Evolutionary conservation across 1,140 invertebrate species (phyloP).

Genomic region (Druon quercuslanigerum): DNA sequence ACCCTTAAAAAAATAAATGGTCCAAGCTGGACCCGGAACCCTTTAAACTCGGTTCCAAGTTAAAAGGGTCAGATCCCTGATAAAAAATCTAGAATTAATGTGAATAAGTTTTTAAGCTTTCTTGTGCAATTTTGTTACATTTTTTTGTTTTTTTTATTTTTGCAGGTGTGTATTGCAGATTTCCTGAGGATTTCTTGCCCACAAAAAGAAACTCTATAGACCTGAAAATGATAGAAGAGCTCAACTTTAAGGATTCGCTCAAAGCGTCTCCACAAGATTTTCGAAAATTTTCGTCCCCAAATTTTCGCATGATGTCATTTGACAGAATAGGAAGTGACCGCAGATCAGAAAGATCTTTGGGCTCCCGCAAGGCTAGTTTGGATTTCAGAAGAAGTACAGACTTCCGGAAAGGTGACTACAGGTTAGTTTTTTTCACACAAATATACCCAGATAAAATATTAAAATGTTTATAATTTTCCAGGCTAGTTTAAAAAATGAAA

Average conservation of each 20-base stretch:
- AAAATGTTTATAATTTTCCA: neutral
- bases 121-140: too few relatives aligned
- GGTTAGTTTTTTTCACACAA: slow-evolving; percentile 52
- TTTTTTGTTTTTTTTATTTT: neutral
- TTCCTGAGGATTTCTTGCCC: slow-evolving; percentile 70
- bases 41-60: too few relatives aligned
- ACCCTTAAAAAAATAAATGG: too few relatives aligned
- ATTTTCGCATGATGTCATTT: slow-evolving; percentile 73
- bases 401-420: slow-evolving; percentile 69
- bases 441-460: neutral
- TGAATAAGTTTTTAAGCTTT: too few relatives aligned
- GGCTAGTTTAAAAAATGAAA: neutral
- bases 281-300: slow-evolving; percentile 64
- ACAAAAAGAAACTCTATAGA: slow-evolving; percentile 72
- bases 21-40: too few relatives aligned
- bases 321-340: slow-evolving; percentile 69
- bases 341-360: slow-evolving; percentile 62
- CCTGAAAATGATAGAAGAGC: slow-evolving; percentile 65
- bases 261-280: slow-evolving; percentile 69
- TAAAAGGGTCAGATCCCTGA: too few relatives aligned
- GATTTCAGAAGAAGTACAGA: slow-evolving; percentile 71
- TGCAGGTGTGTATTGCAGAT: slow-evolving; percentile 65
- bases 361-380: slow-evolving; percentile 69
- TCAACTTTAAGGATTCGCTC: slow-evolving; percentile 58
- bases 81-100: too few relatives aligned